phyloP scores from a whole-genome alignment of 2,797 vertebrate species.

The Enteromius unitaeniatus region DNA sequence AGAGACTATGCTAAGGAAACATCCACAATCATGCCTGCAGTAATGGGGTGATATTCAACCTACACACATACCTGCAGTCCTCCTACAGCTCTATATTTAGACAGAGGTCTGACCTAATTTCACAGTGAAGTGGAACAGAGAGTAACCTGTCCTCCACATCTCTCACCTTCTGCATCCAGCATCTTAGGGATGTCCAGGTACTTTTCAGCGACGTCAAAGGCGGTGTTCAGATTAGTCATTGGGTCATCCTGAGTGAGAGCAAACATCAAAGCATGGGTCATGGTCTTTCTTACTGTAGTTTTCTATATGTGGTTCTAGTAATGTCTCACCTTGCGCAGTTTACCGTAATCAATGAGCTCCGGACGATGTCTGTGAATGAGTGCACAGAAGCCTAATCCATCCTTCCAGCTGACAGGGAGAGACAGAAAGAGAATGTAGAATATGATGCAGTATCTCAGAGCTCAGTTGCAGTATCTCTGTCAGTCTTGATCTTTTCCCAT shows the following conservation, averaged over 20 bases:
- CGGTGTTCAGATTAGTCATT: slow-evolving; percentile 94
- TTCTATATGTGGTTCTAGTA: background rate
- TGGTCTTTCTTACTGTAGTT: background rate
- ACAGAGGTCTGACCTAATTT: slow-evolving; percentile 38
- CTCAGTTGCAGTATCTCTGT: slow-evolving; percentile 13
- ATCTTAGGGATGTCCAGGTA: slow-evolving; percentile 97
- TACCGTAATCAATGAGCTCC: slow-evolving; percentile 96
- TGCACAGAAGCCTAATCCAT: slow-evolving; percentile 96
- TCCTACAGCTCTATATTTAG: slow-evolving; percentile 49
- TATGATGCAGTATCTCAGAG: background rate
- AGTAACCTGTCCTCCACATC: slow-evolving; percentile 16
- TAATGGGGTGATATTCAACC: slow-evolving; percentile 9
- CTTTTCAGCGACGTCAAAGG: slow-evolving; percentile 94
- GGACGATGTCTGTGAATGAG: slow-evolving; percentile 98
- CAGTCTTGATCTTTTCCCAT: background rate
- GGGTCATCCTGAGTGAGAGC: slow-evolving; percentile 84
- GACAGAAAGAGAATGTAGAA: slow-evolving; percentile 28
- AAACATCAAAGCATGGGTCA: background rate
- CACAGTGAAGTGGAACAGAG: slow-evolving; percentile 17
- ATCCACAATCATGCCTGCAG: background rate
- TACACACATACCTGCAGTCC: slow-evolving; percentile 40
- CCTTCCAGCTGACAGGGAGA: slow-evolving; percentile 88
- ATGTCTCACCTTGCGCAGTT: slow-evolving; percentile 90
- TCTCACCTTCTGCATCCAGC: slow-evolving; percentile 94
- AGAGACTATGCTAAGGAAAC: background rate